Evolutionary conservation across 2,888 invertebrate species (phyloP), one percentile per base, ranked within the genome.

Genomic region (Pseudolycoriella hygida): DNA sequence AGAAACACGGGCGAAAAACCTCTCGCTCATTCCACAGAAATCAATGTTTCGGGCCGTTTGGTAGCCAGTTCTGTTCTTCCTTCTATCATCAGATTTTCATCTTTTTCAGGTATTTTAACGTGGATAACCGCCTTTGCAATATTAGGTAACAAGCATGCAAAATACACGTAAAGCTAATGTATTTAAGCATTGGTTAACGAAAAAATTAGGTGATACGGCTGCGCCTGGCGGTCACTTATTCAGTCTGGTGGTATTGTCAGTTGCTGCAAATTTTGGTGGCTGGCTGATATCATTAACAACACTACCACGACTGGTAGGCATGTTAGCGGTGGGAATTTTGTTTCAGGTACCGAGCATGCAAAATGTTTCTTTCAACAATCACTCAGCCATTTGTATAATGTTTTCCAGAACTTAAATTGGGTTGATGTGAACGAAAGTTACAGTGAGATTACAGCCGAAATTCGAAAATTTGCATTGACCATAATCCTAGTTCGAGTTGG

Each of bases 401-500:
- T 4, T 6, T 59, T 69, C 50, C 65, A 80, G 64, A 88, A 88
- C 59, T 64, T 80, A 20, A 80, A 80, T 32, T 72, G 82, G 56
- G 77, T 87, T 44, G 66, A 77, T 60, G 73, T 83, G 55, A 77
- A 81, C 53, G 73, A 74, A 5, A 70, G 69, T 25, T 85, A 83
- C 58, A 60, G 67, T 41, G 66, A 70, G 49, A 76, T 86, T 34
- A 72, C 79, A 30, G 72, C 76, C 31, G 77, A 82, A 59, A 66
- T 88, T 51, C 78, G 94, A 59, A 85, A 85, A 72, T 76, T 90
- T 46, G 92, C 94, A 14, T 68, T 96, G 56, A 88, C 89, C 5
- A 85, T 94, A 49, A 93, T 96, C 53, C 70, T 96, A 54, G 85
- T 84, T 37, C 72, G 94, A 62, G 96, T 94, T 49, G 96, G 96